A percentile compares a stretch with the other conserved stretches of the same genome.
Conservation (phyloP, 2,113 vertebrate genomes). For the Sander vitreus region DNA sequence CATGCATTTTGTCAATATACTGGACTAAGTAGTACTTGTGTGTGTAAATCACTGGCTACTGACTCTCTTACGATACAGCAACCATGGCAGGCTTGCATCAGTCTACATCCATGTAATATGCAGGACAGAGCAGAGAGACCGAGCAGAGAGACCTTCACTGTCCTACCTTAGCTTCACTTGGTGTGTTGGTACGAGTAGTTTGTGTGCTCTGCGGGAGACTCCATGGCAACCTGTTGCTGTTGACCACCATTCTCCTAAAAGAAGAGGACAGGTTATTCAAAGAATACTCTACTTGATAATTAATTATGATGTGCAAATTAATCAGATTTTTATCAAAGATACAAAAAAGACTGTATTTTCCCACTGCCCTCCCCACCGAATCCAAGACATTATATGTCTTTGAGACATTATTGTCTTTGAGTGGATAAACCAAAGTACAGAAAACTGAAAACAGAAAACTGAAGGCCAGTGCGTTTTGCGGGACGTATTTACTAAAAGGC, state of each 20-base stretch:
- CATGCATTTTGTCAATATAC: neutral
- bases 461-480: neutral
- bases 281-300: neutral
- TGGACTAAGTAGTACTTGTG: neutral
- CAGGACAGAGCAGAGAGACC: no score
- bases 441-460: neutral
- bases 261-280: neutral
- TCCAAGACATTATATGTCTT: neutral
- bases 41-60: neutral
- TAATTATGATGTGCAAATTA: neutral
- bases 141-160: no score
- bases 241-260: constrained; percentile 89
- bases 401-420: constrained; percentile 1
- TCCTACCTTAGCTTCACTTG: constrained; percentile 87
- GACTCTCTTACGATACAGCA: neutral
- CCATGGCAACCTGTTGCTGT: constrained; percentile 89
- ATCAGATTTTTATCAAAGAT: neutral
- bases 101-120: neutral
- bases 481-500: constrained; percentile 5
- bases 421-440: neutral
- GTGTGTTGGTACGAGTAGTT: constrained; percentile 93
- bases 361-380: neutral
- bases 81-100: neutral
- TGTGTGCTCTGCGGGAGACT: constrained; percentile 88
- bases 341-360: constrained; percentile 22